Conservation (phyloP, 2,797 vertebrate species). For the Sebastes vulpes region DNA sequence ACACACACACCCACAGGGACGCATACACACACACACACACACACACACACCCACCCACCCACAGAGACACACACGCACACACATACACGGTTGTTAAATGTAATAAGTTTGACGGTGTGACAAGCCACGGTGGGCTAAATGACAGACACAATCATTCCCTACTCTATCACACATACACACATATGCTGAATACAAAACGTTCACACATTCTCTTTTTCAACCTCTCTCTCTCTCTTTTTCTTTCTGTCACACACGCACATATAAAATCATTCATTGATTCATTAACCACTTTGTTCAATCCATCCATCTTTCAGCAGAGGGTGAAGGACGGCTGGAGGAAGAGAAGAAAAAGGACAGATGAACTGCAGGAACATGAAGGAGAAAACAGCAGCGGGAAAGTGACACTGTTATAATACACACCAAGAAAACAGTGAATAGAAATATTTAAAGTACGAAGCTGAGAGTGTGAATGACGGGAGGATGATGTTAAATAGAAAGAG, state of each 20-base stretch:
- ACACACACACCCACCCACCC: too few relatives aligned
- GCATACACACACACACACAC: not conserved
- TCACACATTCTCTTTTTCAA: not conserved
- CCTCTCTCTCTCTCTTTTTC: not conserved
- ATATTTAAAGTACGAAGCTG: slow-evolving; percentile 20
- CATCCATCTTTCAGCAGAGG: slow-evolving; percentile 67
- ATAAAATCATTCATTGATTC: slow-evolving; percentile 66
- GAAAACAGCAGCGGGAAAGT: slow-evolving; percentile 6
- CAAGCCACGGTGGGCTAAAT: slow-evolving; percentile 48
- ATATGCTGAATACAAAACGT: not conserved
- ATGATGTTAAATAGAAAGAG: slow-evolving; percentile 20
- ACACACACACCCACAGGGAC: not conserved
- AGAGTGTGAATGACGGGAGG: slow-evolving; percentile 11
- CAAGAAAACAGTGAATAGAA: slow-evolving; percentile 24
- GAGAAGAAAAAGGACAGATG: slow-evolving; percentile 3
- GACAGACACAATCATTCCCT: slow-evolving; percentile 63
- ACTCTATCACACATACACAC: slow-evolving; percentile 11
- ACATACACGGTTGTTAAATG: slow-evolving; percentile 25
- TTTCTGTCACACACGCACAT: slow-evolving; percentile 8
- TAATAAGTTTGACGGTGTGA: slow-evolving; percentile 51
- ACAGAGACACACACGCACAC: not conserved
- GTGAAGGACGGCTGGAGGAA: slow-evolving; percentile 49
- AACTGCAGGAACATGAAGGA: slow-evolving; percentile 17
- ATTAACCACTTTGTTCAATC: slow-evolving; percentile 69
- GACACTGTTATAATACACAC: slow-evolving; percentile 21